phyloP scores from a whole-genome alignment of 2,888 invertebrate species.

The Lasioglossum zephyrum region DNA sequence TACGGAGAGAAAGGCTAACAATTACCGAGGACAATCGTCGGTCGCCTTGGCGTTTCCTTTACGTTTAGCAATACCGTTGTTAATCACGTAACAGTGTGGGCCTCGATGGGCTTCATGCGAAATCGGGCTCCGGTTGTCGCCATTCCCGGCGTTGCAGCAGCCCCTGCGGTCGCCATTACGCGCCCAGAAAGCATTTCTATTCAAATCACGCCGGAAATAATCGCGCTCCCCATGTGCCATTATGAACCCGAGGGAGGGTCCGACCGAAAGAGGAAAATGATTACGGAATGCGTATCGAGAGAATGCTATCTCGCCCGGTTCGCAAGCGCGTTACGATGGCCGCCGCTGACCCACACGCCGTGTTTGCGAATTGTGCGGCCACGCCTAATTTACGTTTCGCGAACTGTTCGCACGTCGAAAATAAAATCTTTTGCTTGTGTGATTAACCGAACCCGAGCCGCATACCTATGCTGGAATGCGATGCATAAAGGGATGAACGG shows the following conservation, averaged over 20 bases:
- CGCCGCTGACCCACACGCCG: not conserved
- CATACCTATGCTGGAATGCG: not conserved
- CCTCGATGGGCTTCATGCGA: not conserved
- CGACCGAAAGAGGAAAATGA: not conserved
- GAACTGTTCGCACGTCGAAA: not conserved
- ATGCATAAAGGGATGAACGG: not conserved
- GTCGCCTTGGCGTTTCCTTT: constrained; percentile 71
- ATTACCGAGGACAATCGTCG: constrained; percentile 59
- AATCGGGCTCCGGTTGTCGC: constrained; percentile 14
- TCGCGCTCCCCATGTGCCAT: constrained; percentile 29
- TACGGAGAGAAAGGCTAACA: constrained; percentile 70
- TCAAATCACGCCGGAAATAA: constrained; percentile 49
- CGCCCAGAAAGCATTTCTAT: constrained; percentile 47
- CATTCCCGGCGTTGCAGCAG: not conserved
- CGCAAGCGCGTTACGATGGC: not conserved
- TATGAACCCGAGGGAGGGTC: constrained; percentile 8
- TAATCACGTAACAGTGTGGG: constrained; percentile 72
- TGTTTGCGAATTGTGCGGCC: not conserved
- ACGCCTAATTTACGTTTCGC: constrained; percentile 9
- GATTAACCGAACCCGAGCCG: not conserved
- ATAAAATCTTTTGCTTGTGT: not conserved
- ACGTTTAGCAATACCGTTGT: constrained; percentile 74
- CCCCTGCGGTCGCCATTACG: constrained; percentile 28
- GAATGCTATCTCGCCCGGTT: not conserved
- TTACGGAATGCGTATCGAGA: not conserved